Base-by-base conservation (phyloP, 2,888 invertebrate genomes). In the Rhamnusium bicolor region DNA sequence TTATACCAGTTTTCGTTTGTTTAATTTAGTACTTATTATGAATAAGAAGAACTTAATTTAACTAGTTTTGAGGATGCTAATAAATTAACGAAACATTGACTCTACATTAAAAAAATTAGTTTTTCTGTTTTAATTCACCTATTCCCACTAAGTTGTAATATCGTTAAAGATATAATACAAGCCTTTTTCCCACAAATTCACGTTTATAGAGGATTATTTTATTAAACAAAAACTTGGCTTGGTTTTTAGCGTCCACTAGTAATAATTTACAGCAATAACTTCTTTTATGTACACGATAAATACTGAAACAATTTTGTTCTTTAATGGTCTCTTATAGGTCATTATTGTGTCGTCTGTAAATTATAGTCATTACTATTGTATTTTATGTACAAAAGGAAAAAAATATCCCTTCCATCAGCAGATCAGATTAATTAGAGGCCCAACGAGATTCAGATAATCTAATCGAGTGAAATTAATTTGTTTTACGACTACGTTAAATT, bases 401-500 rank as follows among this genome's bases (percentile, higher is more conserved):
- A 40, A 40, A 40, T 10, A 40, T 40, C 40, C n/a, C n/a, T 40
- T 10, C 40, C 10, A 40, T 40, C 40, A 40, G 40, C 24, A 32
- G 32, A 40, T 40, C 40, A 40, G n/a, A 40, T 40, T n/a, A 40
- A 40, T 40, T 40, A 40, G n/a, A 2, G n/a, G 1, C 40, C 12
- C 40, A 40, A 40, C 32, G 40, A 40, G 24, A 58, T 29, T 58
- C 29, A 58, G 18, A 18, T 58, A 58, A 58, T 58, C 32, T 32
- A 58, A 58, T 58, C 32, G 32, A 58, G 58, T 19, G 32, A 32
- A 32, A 58, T 32, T 29, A 58, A 58, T 58, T 24, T 14, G 58
- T 58, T 58, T 58, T 32, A 58, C 5, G 58, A n/a, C 32, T 24
- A 16, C 58, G 10, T 58, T 58, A 58, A 58, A 58, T 58, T 58